Base-by-base conservation (phyloP, 2,888 invertebrate species). In the Eristalinus aeneus region DNA sequence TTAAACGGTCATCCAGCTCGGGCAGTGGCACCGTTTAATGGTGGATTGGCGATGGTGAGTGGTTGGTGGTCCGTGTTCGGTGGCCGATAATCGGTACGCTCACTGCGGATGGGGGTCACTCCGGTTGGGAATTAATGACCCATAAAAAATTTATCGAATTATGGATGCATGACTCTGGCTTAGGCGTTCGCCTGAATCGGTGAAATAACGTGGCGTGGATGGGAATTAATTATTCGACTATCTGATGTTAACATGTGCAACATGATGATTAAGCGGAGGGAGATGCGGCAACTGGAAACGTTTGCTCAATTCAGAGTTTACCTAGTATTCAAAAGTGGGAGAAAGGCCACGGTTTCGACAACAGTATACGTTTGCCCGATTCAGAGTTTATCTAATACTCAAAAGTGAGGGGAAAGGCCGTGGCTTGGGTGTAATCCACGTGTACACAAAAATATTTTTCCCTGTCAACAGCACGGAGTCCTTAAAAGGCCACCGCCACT, bases 81-180 rank as follows among this genome's bases (percentile, higher is more conserved):
- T 71, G 64, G 69, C 31, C 39, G 31, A 39, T 22, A 11, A 20
- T 39, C 31, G 11, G 71, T 12, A 32, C 32, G 61, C n/a, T 32
- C 53, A 11, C 32, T 73, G 72, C n/a, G 71, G 58, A 64, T 46
- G 72, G 39, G 39, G 77, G 77, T 75, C 65, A 76, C 39, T 58
- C 27, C 56, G 31, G 63, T 22, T 64, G 31, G 27, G 22, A 65
- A 78, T 73, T 72, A 77, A 82, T 72, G 82, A 77, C 46, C 67
- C 56, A 64, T 73, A 56, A 73, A 63, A 32, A 63, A 68, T 68
- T 63, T 82, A 58, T 77, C 72, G 72, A 32, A 23, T 39, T 53
- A 72, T 72, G 61, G 39, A 53, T 72, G 58, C 69, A 60, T 36
- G 11, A 4, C 5, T 11, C 16, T 16, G 8, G 16, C 46, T 46